These are phyloP conservation scores for Etia nguti DNA, from an alignment of 2,113 vertebrate genomes.

Conservation along the genomic window DNA sequence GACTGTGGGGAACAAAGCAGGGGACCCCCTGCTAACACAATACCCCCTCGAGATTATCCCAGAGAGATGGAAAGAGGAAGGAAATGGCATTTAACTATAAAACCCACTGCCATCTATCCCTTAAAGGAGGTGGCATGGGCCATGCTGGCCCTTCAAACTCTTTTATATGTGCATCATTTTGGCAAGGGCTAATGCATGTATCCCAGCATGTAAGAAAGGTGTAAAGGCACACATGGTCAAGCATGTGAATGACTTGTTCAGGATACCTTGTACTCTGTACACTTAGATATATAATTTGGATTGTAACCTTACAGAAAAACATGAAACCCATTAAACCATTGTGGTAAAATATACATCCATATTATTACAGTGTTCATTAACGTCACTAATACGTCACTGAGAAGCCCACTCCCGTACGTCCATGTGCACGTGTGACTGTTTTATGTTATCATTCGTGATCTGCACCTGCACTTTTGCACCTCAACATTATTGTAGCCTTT, in stretches of 20 bases:
- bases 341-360: neutral
- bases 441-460: neutral
- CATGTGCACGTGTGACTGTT: neutral
- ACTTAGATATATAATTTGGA: neutral
- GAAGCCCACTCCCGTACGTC: neutral
- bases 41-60: neutral
- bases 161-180: neutral
- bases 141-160: neutral
- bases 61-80: neutral
- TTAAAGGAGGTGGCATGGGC: neutral
- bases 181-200: neutral
- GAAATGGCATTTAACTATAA: conserved; percentile 4
- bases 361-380: neutral
- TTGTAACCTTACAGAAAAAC: neutral
- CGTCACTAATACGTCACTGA: neutral
- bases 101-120: neutral
- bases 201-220: neutral
- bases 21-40: neutral
- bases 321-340: neutral
- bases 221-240: conserved; percentile 2
- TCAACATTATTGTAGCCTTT: neutral
- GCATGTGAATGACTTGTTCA: conserved; percentile 26
- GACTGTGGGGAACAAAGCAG: conserved; percentile 15
- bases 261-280: neutral
- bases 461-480: neutral